Evolutionary conservation across 2,113 vertebrate genomes (phyloP), one percentile per base, ranked within the genome.

Genomic region (Lonchura striata): DNA sequence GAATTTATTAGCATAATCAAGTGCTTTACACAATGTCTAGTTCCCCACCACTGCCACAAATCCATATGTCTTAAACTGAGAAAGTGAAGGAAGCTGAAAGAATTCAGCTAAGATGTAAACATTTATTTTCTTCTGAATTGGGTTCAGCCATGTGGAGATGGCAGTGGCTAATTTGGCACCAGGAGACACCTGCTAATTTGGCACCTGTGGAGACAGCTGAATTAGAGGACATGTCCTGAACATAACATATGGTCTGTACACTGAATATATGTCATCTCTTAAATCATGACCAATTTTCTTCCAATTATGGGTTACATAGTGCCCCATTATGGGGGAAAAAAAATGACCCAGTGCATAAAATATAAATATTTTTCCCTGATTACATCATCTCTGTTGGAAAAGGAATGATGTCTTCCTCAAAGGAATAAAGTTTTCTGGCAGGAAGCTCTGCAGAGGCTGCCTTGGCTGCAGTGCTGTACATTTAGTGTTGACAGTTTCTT

Each of bases 1-100:
- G 59, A 68, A 94, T 88, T 82, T 74, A 88, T 90, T 91, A 94
- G 59, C 95, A 91, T 87, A 95, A 87, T 79, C 21, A 47, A 82
- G 56, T 49, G 63, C 20, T 87, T 82, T 91, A 70, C 87, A 88
- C 87, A 90, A 52, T 54, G 66, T 90, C 93, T 90, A 61, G 63
- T 74, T 20, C 47, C 63, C 49, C 47, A 54, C 42, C 47, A 61
- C 54, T 74, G 64, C 63, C 75, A 82, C 35, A 85, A 90, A 90
- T 77, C 89, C 50, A 3, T 92, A 83, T 87, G 78, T 76, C 65
- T 95, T 82, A 71, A 35, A 82, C 42, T 35, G 46, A 49, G 42
- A 49, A 79, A 61, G 8, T 41, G 44, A 89, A 77, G 44, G n/a
- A 88, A 82, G 74, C 61, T 61, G 57, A 84, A 89, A 74, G 16